phyloP scores from a whole-genome alignment of 2,888 invertebrate species.

The Atethmia centrago region DNA sequence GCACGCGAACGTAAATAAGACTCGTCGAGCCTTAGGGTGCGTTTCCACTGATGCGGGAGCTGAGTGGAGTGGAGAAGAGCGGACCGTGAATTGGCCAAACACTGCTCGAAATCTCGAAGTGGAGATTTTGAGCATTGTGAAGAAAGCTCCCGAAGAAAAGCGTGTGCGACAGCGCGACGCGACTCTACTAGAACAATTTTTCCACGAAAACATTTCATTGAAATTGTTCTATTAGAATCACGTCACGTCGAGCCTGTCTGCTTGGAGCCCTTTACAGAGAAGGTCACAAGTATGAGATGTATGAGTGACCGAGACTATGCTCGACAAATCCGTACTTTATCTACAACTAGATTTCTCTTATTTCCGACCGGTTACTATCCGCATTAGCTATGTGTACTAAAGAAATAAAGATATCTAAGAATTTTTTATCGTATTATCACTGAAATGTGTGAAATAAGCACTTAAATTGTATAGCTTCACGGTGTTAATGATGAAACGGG shows the following conservation, averaged over 20 bases:
- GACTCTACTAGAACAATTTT: too few relatives aligned
- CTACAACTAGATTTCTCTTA: background rate
- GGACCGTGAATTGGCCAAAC: too few relatives aligned
- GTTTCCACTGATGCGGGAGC: too few relatives aligned
- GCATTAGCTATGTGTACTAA: slow-evolving; percentile 25
- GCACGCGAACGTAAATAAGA: background rate
- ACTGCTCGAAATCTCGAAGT: too few relatives aligned
- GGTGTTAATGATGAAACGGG: slow-evolving; percentile 44
- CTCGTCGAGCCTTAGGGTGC: too few relatives aligned
- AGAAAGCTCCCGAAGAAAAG: too few relatives aligned
- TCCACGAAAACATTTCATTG: too few relatives aligned
- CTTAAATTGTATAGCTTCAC: slow-evolving; percentile 43
- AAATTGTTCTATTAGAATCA: too few relatives aligned
- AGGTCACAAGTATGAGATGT: background rate
- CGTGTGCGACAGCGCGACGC: too few relatives aligned
- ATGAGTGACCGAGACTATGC: background rate
- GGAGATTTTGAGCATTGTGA: too few relatives aligned
- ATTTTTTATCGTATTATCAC: slow-evolving; percentile 41
- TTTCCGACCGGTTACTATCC: background rate
- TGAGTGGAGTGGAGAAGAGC: too few relatives aligned
- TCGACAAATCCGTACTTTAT: background rate
- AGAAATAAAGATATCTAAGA: slow-evolving; percentile 14
- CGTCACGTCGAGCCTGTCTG: background rate
- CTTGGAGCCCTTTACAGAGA: background rate
- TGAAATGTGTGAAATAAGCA: slow-evolving; percentile 51